phyloP scores from a whole-genome alignment of 53 echinoderm and acorn worm species.

The Pentamera pediparva region DNA sequence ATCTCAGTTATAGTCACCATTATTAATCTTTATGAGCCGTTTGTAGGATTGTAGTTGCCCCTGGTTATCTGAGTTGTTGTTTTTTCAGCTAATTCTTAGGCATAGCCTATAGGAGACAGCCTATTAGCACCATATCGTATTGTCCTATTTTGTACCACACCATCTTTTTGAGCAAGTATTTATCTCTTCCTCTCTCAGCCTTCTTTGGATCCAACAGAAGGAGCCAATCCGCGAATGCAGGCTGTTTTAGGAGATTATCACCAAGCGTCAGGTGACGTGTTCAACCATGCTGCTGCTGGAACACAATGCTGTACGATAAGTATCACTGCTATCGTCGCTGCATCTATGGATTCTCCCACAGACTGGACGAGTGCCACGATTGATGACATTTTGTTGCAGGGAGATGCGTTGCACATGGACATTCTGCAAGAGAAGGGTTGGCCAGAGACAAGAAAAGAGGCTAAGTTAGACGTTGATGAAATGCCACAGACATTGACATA shows the following conservation, averaged over 20 bases:
- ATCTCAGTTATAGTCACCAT: too few relatives aligned
- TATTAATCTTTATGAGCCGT: too few relatives aligned
- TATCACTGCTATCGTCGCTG: background rate
- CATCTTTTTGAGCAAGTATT: background rate
- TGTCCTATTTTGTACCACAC: too few relatives aligned
- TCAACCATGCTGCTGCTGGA: background rate
- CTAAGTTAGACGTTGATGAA: background rate
- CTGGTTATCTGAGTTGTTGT: too few relatives aligned
- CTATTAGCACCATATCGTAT: too few relatives aligned
- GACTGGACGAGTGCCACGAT: background rate
- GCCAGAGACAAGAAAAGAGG: background rate
- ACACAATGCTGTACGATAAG: background rate
- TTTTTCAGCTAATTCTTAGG: too few relatives aligned
- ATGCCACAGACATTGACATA: background rate
- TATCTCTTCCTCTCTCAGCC: background rate
- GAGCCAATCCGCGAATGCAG: background rate
- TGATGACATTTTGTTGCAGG: background rate
- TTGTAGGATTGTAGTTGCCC: too few relatives aligned
- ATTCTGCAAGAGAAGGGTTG: background rate
- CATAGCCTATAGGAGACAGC: too few relatives aligned
- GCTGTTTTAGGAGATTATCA: background rate
- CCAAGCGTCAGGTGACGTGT: background rate
- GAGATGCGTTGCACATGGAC: background rate
- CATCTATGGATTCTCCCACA: background rate
- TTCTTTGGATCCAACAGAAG: background rate